A percentile compares a stretch with the other conserved stretches of the same genome.
Conservation (phyloP, 2,113 vertebrate genomes). For the Serinus canaria region DNA sequence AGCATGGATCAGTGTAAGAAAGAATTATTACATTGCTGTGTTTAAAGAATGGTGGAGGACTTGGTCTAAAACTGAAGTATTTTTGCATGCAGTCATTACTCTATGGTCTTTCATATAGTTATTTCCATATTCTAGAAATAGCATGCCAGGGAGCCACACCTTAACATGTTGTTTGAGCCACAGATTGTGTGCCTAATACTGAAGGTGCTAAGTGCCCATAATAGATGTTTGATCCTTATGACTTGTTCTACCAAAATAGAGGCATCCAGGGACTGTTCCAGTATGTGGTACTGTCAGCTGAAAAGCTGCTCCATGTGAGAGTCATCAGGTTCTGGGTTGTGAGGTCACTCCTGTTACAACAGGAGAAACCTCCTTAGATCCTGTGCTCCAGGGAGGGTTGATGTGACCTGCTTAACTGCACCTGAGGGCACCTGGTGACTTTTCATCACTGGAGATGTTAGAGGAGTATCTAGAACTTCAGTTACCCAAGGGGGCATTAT, state of each 20-base stretch:
- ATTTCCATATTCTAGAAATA: background rate
- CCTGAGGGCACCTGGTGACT: background rate
- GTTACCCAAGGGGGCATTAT: background rate
- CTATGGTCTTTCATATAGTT: background rate
- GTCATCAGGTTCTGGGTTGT: background rate
- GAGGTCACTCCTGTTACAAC: background rate
- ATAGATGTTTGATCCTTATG: background rate
- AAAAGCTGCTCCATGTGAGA: rapidly evolving
- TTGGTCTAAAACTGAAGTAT: background rate
- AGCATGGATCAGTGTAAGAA: background rate
- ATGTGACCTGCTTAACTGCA: background rate
- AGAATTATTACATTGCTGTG: background rate
- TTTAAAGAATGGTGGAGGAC: background rate
- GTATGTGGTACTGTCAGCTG: background rate
- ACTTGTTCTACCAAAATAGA: background rate
- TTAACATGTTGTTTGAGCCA: background rate
- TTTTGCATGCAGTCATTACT: background rate
- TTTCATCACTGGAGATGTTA: background rate
- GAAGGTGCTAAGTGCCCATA: rapidly evolving
- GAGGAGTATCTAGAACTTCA: background rate
- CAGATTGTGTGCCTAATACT: background rate
- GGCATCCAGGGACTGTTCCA: background rate
- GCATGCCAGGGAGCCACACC: background rate
- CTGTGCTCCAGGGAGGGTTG: background rate
- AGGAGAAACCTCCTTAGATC: background rate